phyloP scores from a whole-genome alignment of 2,113 vertebrate genomes.

The Mustela nigripes region DNA sequence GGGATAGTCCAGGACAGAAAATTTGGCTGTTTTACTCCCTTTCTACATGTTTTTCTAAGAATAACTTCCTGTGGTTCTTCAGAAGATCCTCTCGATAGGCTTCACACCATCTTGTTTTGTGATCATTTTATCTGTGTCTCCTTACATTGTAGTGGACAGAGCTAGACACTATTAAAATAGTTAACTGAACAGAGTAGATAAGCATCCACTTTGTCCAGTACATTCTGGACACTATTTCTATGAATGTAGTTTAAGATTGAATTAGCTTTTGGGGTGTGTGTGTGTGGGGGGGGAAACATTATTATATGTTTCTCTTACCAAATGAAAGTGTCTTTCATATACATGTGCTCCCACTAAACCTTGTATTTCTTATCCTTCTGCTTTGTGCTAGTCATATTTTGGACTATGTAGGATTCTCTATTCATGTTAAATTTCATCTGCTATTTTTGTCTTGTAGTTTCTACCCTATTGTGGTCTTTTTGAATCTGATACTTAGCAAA shows the following conservation, averaged over 20 bases:
- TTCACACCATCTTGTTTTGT: slow-evolving; percentile 37
- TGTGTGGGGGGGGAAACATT: background rate
- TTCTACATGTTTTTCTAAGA: slow-evolving; percentile 28
- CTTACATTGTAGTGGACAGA: background rate
- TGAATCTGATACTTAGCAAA: slow-evolving; percentile 1
- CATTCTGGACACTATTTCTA: background rate
- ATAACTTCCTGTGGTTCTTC: background rate
- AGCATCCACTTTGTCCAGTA: background rate
- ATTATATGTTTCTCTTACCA: slow-evolving; percentile 22
- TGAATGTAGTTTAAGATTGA: slow-evolving; percentile 31
- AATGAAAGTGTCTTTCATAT: background rate
- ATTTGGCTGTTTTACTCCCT: background rate
- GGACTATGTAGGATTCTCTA: background rate
- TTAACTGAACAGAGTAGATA: background rate
- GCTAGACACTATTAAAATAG: background rate
- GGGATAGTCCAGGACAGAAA: background rate
- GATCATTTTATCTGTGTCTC: background rate
- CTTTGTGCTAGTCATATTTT: background rate
- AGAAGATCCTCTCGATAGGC: background rate
- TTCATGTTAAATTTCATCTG: background rate
- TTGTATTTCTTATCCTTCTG: background rate
- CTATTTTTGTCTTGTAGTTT: background rate
- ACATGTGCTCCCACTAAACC: background rate
- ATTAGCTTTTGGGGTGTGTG: slow-evolving; percentile 20
- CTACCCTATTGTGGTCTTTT: background rate